Evolutionary conservation across 2,113 vertebrate species (phyloP).

Genomic region (Meleagris gallopavo): DNA sequence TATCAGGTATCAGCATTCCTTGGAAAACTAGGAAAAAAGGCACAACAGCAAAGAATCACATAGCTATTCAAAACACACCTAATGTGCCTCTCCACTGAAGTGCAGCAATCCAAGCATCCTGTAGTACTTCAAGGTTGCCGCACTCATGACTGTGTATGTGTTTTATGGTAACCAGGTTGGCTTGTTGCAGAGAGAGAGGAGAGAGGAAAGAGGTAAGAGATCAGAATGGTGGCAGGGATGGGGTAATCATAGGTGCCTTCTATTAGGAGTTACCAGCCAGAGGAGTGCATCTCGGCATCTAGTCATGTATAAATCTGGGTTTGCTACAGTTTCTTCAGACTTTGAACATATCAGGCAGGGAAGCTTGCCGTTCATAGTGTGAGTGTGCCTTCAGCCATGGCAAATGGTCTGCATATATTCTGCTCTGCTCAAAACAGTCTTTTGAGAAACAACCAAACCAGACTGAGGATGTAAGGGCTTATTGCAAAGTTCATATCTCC

Average conservation of each 20-base stretch:
- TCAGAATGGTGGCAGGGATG: neutral
- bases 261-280: neutral
- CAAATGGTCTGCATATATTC: constrained; percentile 10
- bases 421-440: constrained; percentile 19
- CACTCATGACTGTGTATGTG: neutral
- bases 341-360: constrained; percentile 32
- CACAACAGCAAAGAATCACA: neutral
- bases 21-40: neutral
- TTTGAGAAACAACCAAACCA: constrained; percentile 18
- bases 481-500: constrained; percentile 43
- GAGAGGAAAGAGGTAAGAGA: neutral
- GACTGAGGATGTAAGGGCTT: neutral
- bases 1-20: neutral
- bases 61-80: neutral
- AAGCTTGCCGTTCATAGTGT: constrained; percentile 49
- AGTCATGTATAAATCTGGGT: neutral
- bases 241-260: neutral
- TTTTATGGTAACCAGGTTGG: neutral
- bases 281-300: neutral
- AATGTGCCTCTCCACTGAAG: constrained; percentile 17
- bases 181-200: neutral
- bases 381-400: neutral
- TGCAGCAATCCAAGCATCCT: neutral
- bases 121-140: neutral
- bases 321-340: neutral